A percentile compares a stretch with the other conserved stretches of the same genome.
These are phyloP conservation scores for Palythoa grandiflora DNA, from an alignment of 92 coral and sea anemone genomes.

Conservation along the genomic window DNA sequence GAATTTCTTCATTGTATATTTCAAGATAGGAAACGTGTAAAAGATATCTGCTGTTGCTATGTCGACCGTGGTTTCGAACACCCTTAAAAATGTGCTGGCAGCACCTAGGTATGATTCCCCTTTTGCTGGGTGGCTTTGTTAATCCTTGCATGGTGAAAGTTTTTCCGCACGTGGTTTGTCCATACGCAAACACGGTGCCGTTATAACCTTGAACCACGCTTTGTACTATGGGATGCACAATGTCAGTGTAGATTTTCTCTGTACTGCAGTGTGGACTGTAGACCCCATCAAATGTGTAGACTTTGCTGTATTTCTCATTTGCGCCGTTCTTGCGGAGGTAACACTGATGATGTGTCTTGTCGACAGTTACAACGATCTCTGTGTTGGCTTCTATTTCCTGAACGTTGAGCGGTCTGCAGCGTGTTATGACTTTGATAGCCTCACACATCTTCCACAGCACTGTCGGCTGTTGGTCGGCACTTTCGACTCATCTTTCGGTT, in stretches of 20 bases:
- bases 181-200: conserved; percentile 92
- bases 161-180: conserved; percentile 92
- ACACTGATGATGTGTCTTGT: conserved; percentile 74
- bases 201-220: conserved; percentile 90
- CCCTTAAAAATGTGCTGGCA: conserved; percentile 79
- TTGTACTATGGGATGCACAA: conserved; percentile 85
- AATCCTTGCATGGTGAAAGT: conserved; percentile 91
- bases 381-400: conserved; percentile 75
- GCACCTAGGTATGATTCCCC: conserved; percentile 84
- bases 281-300: conserved; percentile 87
- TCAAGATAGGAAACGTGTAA: conserved; percentile 87
- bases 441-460: conserved; percentile 50
- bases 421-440: conserved; percentile 84
- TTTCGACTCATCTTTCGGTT: conserved; percentile 38
- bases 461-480: conserved; percentile 24
- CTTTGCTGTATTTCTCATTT: conserved; percentile 55
- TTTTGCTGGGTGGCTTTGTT: conserved; percentile 60
- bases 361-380: conserved; percentile 71
- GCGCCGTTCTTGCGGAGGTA: conserved; percentile 58
- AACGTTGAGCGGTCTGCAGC: conserved; percentile 84
- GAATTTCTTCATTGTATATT: conserved; percentile 84
- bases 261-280: conserved; percentile 76
- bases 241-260: conserved; percentile 81
- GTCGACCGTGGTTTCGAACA: conserved; percentile 60
- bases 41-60: conserved; percentile 73